A percentile compares a stretch with the other conserved stretches of the same genome.
These are phyloP conservation scores for Caenorhabditis remanei DNA, from an alignment of 1,140 invertebrate species.

Conservation along the genomic window DNA sequence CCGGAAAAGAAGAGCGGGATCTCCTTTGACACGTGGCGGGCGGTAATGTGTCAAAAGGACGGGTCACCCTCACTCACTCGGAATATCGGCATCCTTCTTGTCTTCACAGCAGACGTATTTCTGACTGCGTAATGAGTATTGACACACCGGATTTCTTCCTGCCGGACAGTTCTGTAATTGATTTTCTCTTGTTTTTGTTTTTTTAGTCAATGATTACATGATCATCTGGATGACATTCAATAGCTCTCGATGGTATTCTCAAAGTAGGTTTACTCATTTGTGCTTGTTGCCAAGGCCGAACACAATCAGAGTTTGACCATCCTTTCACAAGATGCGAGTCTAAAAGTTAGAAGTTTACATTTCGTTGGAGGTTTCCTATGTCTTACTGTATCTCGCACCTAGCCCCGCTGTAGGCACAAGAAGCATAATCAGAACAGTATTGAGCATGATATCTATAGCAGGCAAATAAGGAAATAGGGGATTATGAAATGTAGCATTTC, in stretches of 20 bases:
- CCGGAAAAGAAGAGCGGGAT: neutral
- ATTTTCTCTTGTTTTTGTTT: neutral
- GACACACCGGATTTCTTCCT: slow-evolving; percentile 44
- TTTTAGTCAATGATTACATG: neutral
- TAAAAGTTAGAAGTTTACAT: neutral
- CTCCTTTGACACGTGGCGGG: slow-evolving; percentile 27
- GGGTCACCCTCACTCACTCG: slow-evolving; percentile 1
- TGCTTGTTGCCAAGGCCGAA: slow-evolving; percentile 33
- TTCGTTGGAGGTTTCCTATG: neutral
- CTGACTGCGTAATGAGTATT: slow-evolving; percentile 40
- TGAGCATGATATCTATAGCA: slow-evolving; percentile 21
- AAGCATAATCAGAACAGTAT: slow-evolving; percentile 12
- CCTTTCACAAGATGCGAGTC: slow-evolving; percentile 27
- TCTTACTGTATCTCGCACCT: slow-evolving; percentile 35
- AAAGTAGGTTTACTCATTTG: slow-evolving; percentile 27
- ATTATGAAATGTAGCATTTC: slow-evolving; percentile 49
- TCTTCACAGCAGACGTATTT: slow-evolving; percentile 49
- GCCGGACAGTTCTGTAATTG: slow-evolving; percentile 28
- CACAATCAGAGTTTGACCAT: slow-evolving; percentile 23
- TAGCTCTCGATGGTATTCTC: slow-evolving; percentile 50
- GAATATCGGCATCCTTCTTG: slow-evolving; percentile 51
- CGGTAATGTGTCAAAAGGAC: neutral
- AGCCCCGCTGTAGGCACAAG: neutral
- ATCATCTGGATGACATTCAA: slow-evolving; percentile 39
- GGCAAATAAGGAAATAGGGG: neutral